Base-by-base conservation (phyloP, 2,888 invertebrate genomes). In the Loripinus fragilis region DNA sequence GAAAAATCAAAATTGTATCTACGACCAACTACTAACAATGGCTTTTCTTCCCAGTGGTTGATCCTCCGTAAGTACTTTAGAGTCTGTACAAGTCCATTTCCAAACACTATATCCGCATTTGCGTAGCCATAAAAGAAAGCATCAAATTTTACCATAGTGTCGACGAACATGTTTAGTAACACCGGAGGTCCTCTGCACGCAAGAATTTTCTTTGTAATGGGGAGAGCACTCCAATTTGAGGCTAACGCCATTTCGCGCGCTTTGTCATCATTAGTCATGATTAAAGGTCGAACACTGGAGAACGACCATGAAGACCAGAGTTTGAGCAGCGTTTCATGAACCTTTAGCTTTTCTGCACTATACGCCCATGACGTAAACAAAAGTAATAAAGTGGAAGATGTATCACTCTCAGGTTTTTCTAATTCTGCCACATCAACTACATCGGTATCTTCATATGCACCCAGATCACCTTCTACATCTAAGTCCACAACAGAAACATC, bases 71-170 rank as follows among this genome's bases (percentile, higher is more conserved):
- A 25, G 55, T 65, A 78, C 35, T 70, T 66, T 55, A 78, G 35
- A 5, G 78, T 78, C n/a, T 74, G 42, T 25, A 50, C 60, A 23
- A 78, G 67, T 17, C 78, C 78, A 17, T 74, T 30, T 30, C 74
- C 78, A 52, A 74, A 78, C 30, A 74, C 60, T 25, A 78, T 78
- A 28, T 78, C 78, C 1, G 78, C 70, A 41, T 78, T 78, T 17
- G 78, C 69, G 68, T 48, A 78, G 3, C 78, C 78, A 33, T 78
- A 78, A 30, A 74, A 74, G 17, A 69, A 67, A n/a, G 78, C 74
- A 25, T 71, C 67, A 15, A 70, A 66, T 0, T 25, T 45, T 66
- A 52, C 48, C 23, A 60, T 42, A 1, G 66, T 25, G 28, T 71
- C 67, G 0, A 67, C 52, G 52, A 78, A 78, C 67, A 78, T 48